Conservation (phyloP, 1,140 invertebrate species). For the Caenorhabditis tropicalis region DNA sequence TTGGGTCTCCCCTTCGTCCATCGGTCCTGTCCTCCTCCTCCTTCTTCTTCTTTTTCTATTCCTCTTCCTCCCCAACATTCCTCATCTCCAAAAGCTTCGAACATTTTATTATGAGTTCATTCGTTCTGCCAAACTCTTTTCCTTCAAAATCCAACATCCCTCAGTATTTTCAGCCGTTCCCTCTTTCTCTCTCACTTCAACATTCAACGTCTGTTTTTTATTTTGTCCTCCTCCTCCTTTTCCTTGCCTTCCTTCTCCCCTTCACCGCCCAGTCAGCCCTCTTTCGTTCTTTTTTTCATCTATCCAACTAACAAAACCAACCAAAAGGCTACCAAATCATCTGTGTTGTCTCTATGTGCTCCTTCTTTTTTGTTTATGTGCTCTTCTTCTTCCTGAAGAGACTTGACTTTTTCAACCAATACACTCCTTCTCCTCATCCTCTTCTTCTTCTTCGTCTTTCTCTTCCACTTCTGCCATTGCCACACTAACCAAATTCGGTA, state of each 20-base stretch:
- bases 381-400: conserved; percentile 14
- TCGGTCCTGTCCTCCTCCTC: conserved; percentile 8
- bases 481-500: conserved; percentile 36
- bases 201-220: not conserved
- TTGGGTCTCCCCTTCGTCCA: conserved; percentile 14
- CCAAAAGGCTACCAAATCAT: not conserved
- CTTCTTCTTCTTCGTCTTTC: not conserved
- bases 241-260: not conserved
- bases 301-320: not conserved
- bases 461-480: too few species aligned
- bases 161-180: not conserved
- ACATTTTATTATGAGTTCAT: not conserved
- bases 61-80: not conserved
- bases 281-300: not conserved
- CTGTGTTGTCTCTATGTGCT: not conserved
- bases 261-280: too few species aligned
- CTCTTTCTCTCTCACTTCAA: not conserved
- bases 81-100: conserved; percentile 20
- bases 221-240: not conserved
- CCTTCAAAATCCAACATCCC: not conserved
- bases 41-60: not conserved
- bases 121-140: too few species aligned
- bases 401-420: not conserved
- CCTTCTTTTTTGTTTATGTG: conserved; percentile 29
- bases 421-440: not conserved